These are phyloP conservation scores for Brachionus paranguensis DNA, from an alignment of 1,140 invertebrate genomes.

Conservation along the genomic window DNA sequence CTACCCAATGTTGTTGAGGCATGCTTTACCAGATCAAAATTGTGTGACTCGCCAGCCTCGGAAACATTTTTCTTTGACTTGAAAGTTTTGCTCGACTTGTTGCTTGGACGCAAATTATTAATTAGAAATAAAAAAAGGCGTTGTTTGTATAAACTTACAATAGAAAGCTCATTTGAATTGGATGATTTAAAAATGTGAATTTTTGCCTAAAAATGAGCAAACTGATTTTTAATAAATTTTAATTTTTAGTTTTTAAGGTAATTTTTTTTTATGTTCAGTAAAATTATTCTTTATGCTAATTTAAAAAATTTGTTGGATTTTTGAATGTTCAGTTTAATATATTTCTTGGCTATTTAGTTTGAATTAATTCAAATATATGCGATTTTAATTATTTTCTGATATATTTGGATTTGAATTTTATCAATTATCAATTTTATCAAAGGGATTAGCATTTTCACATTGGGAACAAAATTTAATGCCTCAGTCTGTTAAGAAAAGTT, in stretches of 20 bases:
- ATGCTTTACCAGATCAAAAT: conserved; percentile 94
- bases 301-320: conserved; percentile 20
- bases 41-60: not conserved
- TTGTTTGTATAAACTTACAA: conserved; percentile 45
- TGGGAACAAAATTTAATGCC: too few species aligned
- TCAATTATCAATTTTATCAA: too few species aligned
- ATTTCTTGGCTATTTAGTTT: not conserved
- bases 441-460: too few species aligned
- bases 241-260: not conserved
- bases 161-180: conserved; percentile 49
- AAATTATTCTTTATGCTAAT: conserved; percentile 22
- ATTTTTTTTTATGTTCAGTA: not conserved
- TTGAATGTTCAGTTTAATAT: not conserved
- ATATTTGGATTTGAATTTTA: too few species aligned
- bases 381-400: not conserved
- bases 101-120: conserved; percentile 53
- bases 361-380: not conserved
- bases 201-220: not conserved
- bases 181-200: conserved; percentile 44
- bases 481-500: too few species aligned
- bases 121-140: not conserved
- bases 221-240: not conserved
- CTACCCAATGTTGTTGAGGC: conserved; percentile 94
- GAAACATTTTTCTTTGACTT: conserved; percentile 31
- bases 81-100: conserved; percentile 69